Evolutionary conservation across 53 echinoderm and acorn worm genomes (phyloP), one percentile per base, ranked within the genome.

Genomic region (Apostichopus leukothele): DNA sequence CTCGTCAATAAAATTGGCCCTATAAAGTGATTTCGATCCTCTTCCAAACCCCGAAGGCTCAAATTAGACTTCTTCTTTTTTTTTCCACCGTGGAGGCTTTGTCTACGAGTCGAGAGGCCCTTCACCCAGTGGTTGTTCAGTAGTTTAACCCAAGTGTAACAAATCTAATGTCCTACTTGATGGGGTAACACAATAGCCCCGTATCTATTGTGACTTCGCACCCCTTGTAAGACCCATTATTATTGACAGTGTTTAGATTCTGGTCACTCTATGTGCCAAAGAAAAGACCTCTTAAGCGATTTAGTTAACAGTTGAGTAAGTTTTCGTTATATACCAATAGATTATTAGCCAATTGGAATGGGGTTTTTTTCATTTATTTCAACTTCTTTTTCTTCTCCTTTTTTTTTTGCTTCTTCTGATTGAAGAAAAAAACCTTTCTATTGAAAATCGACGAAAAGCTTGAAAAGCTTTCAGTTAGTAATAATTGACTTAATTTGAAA

Each of bases 91-190:
- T 63, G 50, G 50, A 18, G 51, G 53, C 79, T 79, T 79, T 79
- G 79, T 79, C 79, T 53, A 53, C 14, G 50, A 79, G 50, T 79
- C 79, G 50, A 27, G 79, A 79, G 79, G 79, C 53, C 79, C 79
- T 79, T 79, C 39, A 53, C 79, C 53, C 79, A 19, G 52, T 53
- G 8, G 79, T 39, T 51, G 52, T 53, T 79, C 79, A 19, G 50
- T 52, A 53, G 20, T 53, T 79, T 16, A 79, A 79, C 52, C 79
- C 52, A 79, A 79, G 79, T 79, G 79, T 79, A 79, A 79, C 79
- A 52, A 79, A 79, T 79, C 79, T 79, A 79, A 79, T 79, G 79
- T 79, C 79, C 79, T 52, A 39, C 79, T 79, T 51, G 79, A 79
- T 79, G 79, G 79, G 52, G 9, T 53, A 13, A 52, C 79, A 79